Conservation (phyloP, 2,797 vertebrate species). For the Clarias fuscus region DNA sequence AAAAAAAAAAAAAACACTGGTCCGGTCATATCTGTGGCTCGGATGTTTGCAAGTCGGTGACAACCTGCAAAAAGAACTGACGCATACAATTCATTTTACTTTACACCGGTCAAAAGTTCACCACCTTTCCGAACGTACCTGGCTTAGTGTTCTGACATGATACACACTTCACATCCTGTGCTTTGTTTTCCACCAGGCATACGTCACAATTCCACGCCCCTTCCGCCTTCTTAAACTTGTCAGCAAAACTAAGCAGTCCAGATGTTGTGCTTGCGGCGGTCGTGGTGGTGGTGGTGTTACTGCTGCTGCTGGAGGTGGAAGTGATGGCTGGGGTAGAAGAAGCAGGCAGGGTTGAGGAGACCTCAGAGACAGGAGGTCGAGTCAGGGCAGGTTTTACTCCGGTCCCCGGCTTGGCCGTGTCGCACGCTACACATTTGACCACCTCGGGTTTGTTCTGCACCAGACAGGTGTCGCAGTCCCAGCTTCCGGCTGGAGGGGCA, state of each 20-base stretch:
- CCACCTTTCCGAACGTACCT: conserved; percentile 72
- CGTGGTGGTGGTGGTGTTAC: conserved; percentile 58
- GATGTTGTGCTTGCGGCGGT: conserved; percentile 61
- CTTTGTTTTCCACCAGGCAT: conserved; percentile 88
- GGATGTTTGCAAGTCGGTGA: no score
- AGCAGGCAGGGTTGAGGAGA: conserved; percentile 58
- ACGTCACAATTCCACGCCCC: conserved; percentile 89
- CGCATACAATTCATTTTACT: not conserved
- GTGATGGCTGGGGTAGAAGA: conserved; percentile 64
- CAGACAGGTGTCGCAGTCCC: conserved; percentile 97
- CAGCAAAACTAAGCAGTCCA: conserved; percentile 81
- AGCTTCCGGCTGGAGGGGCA: conserved; percentile 78
- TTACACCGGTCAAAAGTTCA: no score
- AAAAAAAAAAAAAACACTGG: no score
- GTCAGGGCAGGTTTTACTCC: conserved; percentile 85
- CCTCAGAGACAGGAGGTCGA: conserved; percentile 74
- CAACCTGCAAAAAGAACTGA: not conserved
- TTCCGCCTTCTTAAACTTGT: conserved; percentile 89
- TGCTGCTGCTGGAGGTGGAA: conserved; percentile 30
- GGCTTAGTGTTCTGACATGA: conserved; percentile 85
- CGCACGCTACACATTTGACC: conserved; percentile 92
- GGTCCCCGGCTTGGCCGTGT: conserved; percentile 91
- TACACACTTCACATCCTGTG: conserved; percentile 86
- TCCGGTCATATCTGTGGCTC: no score
- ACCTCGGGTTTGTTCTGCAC: conserved; percentile 90